Evolutionary conservation across 2,113 vertebrate species (phyloP).

Genomic region (Grus americana): DNA sequence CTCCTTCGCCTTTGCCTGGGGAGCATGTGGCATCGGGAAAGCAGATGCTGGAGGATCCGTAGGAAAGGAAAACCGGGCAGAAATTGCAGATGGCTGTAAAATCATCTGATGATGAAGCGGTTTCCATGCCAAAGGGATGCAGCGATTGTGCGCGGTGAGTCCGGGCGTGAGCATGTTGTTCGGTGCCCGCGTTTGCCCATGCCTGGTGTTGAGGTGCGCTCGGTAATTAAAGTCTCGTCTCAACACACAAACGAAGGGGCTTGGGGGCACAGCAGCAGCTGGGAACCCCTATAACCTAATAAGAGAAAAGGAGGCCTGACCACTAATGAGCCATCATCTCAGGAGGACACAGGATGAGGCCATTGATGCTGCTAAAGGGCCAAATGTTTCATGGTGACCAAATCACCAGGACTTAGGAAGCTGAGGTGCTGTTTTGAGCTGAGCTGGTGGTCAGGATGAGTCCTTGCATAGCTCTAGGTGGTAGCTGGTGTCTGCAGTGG

Average conservation of each 20-base stretch:
- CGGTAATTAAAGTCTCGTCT: background rate
- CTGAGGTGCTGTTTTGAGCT: background rate
- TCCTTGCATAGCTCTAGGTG: background rate
- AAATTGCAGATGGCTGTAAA: background rate
- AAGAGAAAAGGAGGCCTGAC: background rate
- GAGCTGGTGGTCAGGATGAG: background rate
- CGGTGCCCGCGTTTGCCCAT: fast-evolving
- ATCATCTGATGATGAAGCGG: background rate
- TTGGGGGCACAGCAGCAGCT: fast-evolving
- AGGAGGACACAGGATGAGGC: fast-evolving
- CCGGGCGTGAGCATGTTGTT: background rate
- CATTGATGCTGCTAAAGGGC: background rate
- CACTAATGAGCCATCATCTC: fast-evolving
- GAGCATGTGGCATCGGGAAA: background rate
- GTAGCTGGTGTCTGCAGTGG: background rate
- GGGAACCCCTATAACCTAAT: fast-evolving
- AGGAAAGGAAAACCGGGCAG: background rate
- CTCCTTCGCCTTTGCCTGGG: background rate
- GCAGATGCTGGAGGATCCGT: background rate
- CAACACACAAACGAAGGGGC: background rate
- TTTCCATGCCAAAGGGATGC: background rate
- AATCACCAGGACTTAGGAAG: background rate
- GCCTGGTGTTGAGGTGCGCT: fast-evolving
- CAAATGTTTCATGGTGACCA: background rate
- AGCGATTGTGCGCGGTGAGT: fast-evolving